phyloP scores from a whole-genome alignment of 2,113 vertebrate species.

The Oryctolagus cuniculus region DNA sequence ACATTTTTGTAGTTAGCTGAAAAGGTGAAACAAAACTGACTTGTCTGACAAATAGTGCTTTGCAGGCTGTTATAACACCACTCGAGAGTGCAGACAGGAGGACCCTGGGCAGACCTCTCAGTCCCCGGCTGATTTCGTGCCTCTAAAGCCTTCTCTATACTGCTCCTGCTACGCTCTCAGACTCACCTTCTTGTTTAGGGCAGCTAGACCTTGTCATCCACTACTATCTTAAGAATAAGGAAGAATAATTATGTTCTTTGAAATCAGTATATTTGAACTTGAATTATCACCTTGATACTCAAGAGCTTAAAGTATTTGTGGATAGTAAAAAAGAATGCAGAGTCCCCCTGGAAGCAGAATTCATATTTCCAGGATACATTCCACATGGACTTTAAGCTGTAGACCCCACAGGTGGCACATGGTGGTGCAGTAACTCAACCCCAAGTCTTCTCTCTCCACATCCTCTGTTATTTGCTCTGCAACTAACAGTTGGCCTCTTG shows the following conservation, averaged over 20 bases:
- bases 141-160: not conserved
- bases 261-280: slow-evolving; percentile 22
- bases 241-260: not conserved
- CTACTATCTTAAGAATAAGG: not conserved
- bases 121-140: not conserved
- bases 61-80: not conserved
- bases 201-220: not conserved
- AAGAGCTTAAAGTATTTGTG: not conserved
- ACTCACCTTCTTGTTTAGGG: not conserved
- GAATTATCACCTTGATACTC: not conserved
- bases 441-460: not conserved
- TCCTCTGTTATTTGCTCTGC: not conserved
- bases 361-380: not conserved
- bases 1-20: not conserved
- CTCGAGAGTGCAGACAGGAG: too few relatives aligned
- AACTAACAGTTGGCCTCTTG: not conserved
- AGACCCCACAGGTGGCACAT: not conserved
- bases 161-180: not conserved
- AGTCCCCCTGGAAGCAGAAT: not conserved
- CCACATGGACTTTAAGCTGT: not conserved
- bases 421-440: not conserved
- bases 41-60: not conserved
- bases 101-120: not conserved
- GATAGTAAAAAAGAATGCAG: not conserved
- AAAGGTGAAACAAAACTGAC: not conserved